These are phyloP conservation scores for Tokudaia muenninki DNA, from an alignment of 2,797 vertebrate genomes.

Conservation along the genomic window DNA sequence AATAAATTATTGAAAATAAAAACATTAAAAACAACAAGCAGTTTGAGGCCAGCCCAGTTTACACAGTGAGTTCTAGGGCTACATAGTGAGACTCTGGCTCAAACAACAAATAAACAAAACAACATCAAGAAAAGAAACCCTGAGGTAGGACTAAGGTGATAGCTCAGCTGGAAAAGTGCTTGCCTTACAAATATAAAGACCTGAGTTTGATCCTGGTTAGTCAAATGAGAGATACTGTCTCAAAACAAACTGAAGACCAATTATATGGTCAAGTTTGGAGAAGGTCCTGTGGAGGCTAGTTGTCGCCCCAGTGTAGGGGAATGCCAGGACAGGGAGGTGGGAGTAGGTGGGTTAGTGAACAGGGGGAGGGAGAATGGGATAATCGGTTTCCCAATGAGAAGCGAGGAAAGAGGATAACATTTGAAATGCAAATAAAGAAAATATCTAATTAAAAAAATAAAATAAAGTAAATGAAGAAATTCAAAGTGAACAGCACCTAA, in stretches of 20 bases:
- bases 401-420: too few relatives aligned
- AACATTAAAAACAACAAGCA: constrained; percentile 31
- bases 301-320: too few relatives aligned
- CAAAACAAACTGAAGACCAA: background rate
- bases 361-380: too few relatives aligned
- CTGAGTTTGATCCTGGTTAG: background rate
- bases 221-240: background rate
- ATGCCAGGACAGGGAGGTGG: too few relatives aligned
- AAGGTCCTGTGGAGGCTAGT: too few relatives aligned
- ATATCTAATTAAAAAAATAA: too few relatives aligned
- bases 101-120: background rate
- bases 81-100: too few relatives aligned
- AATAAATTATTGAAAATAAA: background rate
- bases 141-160: background rate
- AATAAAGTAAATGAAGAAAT: background rate
- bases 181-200: background rate
- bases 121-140: too few relatives aligned
- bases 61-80: background rate
- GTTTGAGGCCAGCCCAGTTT: background rate
- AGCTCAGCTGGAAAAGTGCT: background rate
- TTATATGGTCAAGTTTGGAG: too few relatives aligned
- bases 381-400: too few relatives aligned
- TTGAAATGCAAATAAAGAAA: too few relatives aligned
- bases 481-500: background rate
- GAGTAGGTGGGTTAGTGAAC: too few relatives aligned